These are phyloP conservation scores for Hippocampus mohnikei DNA, from an alignment of 2,113 vertebrate genomes.

Conservation along the genomic window DNA sequence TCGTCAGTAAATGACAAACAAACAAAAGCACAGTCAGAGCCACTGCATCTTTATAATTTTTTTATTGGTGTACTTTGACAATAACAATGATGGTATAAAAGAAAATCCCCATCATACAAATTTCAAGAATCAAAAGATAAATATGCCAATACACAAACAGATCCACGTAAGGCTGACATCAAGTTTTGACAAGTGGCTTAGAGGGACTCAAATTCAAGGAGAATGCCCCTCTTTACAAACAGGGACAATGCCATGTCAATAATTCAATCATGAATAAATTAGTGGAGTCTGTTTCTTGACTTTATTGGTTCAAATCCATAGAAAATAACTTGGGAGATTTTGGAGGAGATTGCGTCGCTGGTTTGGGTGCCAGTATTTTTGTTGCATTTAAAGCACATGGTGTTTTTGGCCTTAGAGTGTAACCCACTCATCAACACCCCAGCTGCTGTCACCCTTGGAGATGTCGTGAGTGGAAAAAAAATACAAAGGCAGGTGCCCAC, in stretches of 20 bases:
- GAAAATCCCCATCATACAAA: slow-evolving; percentile 74
- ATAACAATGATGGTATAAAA: slow-evolving; percentile 75
- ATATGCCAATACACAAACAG: slow-evolving; percentile 70
- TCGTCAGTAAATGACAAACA: neutral
- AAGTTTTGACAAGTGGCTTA: slow-evolving; percentile 69
- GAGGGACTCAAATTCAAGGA: slow-evolving; percentile 72
- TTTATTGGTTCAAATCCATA: slow-evolving; percentile 46
- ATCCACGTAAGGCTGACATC: slow-evolving; percentile 73
- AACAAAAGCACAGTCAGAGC: neutral
- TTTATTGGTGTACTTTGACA: slow-evolving; percentile 75
- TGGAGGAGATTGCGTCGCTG: slow-evolving; percentile 50
- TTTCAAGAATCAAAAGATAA: slow-evolving; percentile 71
- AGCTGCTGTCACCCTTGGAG: slow-evolving; percentile 27
- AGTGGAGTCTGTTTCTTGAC: slow-evolving; percentile 18
- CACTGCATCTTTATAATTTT: slow-evolving; percentile 52
- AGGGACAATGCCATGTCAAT: slow-evolving; percentile 46
- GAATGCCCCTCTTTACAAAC: slow-evolving; percentile 58
- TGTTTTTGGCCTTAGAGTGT: slow-evolving; percentile 33
- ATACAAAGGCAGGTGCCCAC: slow-evolving; percentile 5
- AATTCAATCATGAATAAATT: slow-evolving; percentile 35
- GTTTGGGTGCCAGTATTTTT: slow-evolving; percentile 43
- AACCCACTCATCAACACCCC: slow-evolving; percentile 32
- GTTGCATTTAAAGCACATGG: slow-evolving; percentile 38
- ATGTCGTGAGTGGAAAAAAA: slow-evolving; percentile 5
- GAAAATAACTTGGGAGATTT: slow-evolving; percentile 45